Conservation (phyloP, 2,113 vertebrate species). For the Pseudolaguvia tuberculata region DNA sequence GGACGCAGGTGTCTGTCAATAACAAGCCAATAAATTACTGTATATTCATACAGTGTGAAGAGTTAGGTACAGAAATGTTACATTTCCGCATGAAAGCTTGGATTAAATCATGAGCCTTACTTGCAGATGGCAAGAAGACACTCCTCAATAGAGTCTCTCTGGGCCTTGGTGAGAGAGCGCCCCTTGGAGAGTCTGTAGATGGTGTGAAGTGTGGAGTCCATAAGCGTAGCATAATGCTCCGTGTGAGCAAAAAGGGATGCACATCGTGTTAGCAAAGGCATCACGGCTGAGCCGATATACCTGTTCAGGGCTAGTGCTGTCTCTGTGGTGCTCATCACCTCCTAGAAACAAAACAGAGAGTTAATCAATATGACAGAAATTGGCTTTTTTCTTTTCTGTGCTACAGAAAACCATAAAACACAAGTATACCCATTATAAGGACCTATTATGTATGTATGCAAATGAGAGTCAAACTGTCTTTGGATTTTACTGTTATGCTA, state of each 20-base stretch:
- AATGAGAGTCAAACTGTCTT: background rate
- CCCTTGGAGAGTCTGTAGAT: constrained; percentile 95
- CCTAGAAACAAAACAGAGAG: constrained; percentile 62
- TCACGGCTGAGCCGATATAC: constrained; percentile 87
- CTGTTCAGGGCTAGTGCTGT: constrained; percentile 89
- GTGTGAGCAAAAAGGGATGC: constrained; percentile 88
- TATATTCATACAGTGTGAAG: background rate
- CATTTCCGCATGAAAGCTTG: background rate
- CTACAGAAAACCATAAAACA: too few species aligned
- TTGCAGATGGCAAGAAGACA: constrained; percentile 91
- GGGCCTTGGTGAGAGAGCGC: constrained; percentile 93
- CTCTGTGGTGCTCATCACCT: constrained; percentile 87
- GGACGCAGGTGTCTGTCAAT: constrained; percentile 89
- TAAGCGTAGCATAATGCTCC: constrained; percentile 80
- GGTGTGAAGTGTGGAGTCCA: constrained; percentile 90
- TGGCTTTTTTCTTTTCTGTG: too few species aligned
- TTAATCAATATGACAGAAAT: background rate
- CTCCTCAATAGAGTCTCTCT: constrained; percentile 91
- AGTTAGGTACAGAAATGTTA: background rate
- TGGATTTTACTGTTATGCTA: background rate
- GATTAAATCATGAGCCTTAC: constrained; percentile 66
- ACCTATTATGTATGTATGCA: background rate
- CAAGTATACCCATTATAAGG: background rate
- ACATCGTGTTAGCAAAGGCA: constrained; percentile 90
- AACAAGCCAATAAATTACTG: constrained; percentile 11